Evolutionary conservation across 2,113 vertebrate genomes (phyloP).

Genomic region (Microtus ochrogaster): DNA sequence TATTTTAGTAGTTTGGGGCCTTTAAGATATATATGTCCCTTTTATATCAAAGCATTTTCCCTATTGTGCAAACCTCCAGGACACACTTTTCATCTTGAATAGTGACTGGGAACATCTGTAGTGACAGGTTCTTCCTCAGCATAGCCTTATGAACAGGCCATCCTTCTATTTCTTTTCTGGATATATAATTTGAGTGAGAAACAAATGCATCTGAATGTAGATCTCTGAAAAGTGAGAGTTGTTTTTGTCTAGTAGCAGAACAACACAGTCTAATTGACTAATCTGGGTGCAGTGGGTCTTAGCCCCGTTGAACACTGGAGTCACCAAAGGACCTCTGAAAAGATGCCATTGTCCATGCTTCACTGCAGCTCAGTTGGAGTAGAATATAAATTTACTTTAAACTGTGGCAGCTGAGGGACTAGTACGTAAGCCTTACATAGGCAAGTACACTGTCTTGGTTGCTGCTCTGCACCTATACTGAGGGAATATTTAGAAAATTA

Average conservation of each 20-base stretch:
- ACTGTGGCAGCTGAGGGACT: slow-evolving; percentile 1
- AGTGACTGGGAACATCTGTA: background rate
- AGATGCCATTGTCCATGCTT: background rate
- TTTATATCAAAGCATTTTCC: background rate
- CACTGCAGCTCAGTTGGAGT: background rate
- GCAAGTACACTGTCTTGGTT: background rate
- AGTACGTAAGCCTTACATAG: slow-evolving; percentile 27
- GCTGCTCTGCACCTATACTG: background rate
- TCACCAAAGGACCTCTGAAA: slow-evolving; percentile 4
- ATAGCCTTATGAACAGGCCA: background rate
- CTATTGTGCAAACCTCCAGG: background rate
- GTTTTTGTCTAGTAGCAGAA: background rate
- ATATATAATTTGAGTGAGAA: background rate
- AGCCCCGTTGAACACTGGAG: background rate
- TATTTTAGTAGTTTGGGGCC: background rate
- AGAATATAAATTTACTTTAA: slow-evolving; percentile 21
- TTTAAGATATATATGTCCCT: background rate
- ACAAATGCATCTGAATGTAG: slow-evolving; percentile 12
- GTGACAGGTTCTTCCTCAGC: background rate
- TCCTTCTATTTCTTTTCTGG: background rate
- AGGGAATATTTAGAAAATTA: background rate
- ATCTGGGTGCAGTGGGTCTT: background rate
- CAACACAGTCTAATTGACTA: background rate
- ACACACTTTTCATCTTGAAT: slow-evolving; percentile 22
- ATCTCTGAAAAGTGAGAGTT: background rate